Conservation (phyloP, 2,113 vertebrate genomes). For the Carassius auratus region DNA sequence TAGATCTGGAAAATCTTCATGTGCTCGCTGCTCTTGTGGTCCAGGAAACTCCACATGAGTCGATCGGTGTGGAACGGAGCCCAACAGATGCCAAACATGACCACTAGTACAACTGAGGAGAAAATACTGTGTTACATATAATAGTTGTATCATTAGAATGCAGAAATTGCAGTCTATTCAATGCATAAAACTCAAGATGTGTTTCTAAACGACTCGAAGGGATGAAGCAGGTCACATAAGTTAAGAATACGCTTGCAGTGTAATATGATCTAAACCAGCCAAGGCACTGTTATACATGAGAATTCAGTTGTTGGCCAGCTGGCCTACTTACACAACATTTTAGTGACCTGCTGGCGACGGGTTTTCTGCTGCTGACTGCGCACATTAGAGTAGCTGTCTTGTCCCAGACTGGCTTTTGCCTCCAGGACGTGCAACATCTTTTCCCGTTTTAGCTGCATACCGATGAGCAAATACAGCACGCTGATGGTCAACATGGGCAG, state of each 20-base stretch:
- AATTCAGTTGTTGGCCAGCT: not conserved
- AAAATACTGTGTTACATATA: not conserved
- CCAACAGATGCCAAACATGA: constrained; percentile 95
- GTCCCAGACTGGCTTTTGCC: constrained; percentile 58
- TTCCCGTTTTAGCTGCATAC: constrained; percentile 83
- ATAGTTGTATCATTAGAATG: not conserved
- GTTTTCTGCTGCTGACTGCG: constrained; percentile 73
- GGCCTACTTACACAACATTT: constrained; percentile 92
- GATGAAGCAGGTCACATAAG: not conserved
- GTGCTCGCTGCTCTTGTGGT: constrained; percentile 77
- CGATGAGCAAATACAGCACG: constrained; percentile 87
- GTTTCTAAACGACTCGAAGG: not conserved
- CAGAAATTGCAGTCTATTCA: not conserved
- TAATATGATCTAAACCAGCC: not conserved
- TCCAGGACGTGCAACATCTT: constrained; percentile 76
- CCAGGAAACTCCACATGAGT: constrained; percentile 91
- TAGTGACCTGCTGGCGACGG: constrained; percentile 86
- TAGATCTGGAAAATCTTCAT: constrained; percentile 75
- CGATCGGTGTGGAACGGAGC: constrained; percentile 91
- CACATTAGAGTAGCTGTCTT: constrained; percentile 62
- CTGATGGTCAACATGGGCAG: constrained; percentile 91
- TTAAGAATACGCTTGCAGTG: not conserved
- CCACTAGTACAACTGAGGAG: constrained; percentile 84
- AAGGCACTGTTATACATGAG: not conserved
- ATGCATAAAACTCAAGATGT: not conserved